Base-by-base conservation (phyloP, 1,140 invertebrate species). In the Rhagoletis pomonella region DNA sequence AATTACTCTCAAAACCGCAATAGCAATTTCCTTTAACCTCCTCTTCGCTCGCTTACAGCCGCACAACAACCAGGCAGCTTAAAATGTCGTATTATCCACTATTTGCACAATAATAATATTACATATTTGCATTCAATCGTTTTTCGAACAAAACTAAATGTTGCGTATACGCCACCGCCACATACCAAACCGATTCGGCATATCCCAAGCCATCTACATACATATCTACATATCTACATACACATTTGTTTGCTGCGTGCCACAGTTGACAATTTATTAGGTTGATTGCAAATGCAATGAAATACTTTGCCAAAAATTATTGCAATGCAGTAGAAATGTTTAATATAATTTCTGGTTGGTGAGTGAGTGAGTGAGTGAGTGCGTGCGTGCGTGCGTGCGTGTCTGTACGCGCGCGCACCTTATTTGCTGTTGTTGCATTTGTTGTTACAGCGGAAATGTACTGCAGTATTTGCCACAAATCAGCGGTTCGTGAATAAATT, bases 401-500 rank as follows among this genome's bases (percentile, higher is more conserved):
- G 29, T 29, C 29, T 29, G 29, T 29, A 29, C 29, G 29, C 29
- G 29, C 29, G 29, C 29, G 29, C 29, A 29, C 29, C 29, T 29
- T 29, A 29, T 29, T 29, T 29, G 29, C 29, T 29, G 29, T 29
- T 29, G 29, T 3, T 42, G 44, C 10, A 55, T 1, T 81, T 55
- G 47, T 81, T 81, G 50, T 50, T 81, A 9, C 3, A 9, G 17
- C 73, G 73, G 73, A 81, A 81, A 81, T 81, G 73, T 81, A 81
- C 73, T 81, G 73, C 73, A 81, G 50, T 42, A 55, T 81, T 81
- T 81, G 73, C 73, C 73, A 81, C 73, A 81, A 81, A 81, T 81
- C 73, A 81, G 73, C 73, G 73, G 73, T 81, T 58, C 10, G 73
- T 81, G 73, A 50, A 81, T 81, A 81, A 81, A 81, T 81, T 81